Conservation (phyloP, 2,888 invertebrate genomes). For the Gonocerus acuteangulatus region DNA sequence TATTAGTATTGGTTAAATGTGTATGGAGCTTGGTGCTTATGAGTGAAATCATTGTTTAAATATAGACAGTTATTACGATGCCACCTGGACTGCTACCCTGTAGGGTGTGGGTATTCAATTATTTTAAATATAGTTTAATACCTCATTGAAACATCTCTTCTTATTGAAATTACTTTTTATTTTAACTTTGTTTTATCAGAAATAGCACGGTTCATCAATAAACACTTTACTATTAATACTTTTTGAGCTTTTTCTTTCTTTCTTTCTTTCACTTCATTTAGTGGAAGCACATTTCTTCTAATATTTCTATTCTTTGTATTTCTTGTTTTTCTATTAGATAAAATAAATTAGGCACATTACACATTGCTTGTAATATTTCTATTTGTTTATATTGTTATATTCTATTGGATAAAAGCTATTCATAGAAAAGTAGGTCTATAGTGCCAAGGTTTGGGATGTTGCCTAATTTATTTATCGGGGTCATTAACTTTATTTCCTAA, state of each 20-base stretch:
- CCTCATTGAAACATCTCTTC: too few species aligned
- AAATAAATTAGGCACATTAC: too few species aligned
- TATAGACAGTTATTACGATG: constrained; percentile 12
- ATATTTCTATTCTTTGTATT: neutral
- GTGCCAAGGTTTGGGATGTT: constrained; percentile 1
- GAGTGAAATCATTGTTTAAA: constrained; percentile 10
- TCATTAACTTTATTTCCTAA: neutral
- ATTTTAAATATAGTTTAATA: neutral
- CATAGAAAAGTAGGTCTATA: neutral
- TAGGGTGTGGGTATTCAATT: constrained; percentile 8
- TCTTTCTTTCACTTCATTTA: neutral
- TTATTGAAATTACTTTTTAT: too few species aligned
- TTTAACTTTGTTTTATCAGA: too few species aligned
- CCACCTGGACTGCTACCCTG: constrained; percentile 11
- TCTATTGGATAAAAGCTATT: too few species aligned
- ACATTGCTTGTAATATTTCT: too few species aligned
- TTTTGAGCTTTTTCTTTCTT: neutral
- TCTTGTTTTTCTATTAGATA: too few species aligned
- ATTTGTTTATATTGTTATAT: too few species aligned
- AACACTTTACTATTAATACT: too few species aligned
- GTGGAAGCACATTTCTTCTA: neutral
- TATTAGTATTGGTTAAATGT: neutral
- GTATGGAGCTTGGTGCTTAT: neutral
- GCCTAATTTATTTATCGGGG: neutral
- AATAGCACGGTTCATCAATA: too few species aligned